Evolutionary conservation across 2,113 vertebrate species (phyloP), one percentile per base, ranked within the genome.

Genomic region (Laterallus jamaicensis): DNA sequence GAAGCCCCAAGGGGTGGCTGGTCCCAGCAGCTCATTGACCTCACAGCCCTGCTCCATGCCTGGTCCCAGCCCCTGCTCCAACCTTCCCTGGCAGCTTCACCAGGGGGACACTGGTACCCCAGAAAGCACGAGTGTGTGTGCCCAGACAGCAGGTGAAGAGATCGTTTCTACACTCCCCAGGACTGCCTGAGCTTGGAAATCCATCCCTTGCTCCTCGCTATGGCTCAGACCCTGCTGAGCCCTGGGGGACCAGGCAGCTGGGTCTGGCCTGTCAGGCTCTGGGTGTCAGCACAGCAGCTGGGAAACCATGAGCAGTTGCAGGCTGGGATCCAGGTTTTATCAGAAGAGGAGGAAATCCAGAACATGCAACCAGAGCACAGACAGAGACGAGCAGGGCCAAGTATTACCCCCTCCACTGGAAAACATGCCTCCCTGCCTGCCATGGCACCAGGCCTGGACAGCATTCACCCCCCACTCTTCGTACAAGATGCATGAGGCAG

Each of bases 91-190:
- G 17, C 76, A 62, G 31, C 74, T 62, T 47, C 81, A 2, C 40
- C 82, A 39, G 9, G 12, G 12, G 32, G 35, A 44, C 6, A 6
- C 28, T 1, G 1, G 9, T 0, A 11, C 2, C 3, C 5, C 40
- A 22, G 21, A 29, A 22, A 35, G 37, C 49, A 19, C 0, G 1
- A 60, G 49, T 0, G 1, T 1, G 1, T 6, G 21, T 24, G 52
- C 31, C 3, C 13, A 6, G 49, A 15, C 0, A 0, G 6, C 1
- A 19, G 40, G 18, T 18, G 4, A 47, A 62, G 39, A 22, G 31
- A 12, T 86, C 4, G 52, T 8, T 22, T 67, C 42, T 20, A 5
- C 52, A 6, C 49, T 40, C 69, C 12, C 4, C 42, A 25, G 55
- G 67, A 56, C 6, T 7, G 21, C 40, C 35, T 73, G 78, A 24